Conservation (phyloP, 1,140 invertebrate species). For the Macrotrachela quadricornifera region DNA sequence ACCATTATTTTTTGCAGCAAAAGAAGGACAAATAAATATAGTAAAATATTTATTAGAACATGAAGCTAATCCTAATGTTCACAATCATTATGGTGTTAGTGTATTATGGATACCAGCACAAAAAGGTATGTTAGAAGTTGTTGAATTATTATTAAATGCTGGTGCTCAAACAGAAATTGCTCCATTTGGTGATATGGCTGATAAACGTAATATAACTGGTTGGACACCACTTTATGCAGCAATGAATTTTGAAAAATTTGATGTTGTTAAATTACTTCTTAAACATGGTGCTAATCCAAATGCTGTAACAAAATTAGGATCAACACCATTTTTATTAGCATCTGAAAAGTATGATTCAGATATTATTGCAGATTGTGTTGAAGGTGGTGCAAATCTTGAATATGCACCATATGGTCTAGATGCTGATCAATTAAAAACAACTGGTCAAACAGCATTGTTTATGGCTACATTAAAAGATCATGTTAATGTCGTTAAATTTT, state of each 20-base stretch:
- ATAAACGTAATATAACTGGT: constrained; percentile 6
- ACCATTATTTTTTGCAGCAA: constrained; percentile 91
- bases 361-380: constrained; percentile 5
- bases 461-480: constrained; percentile 10
- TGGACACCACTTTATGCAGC: constrained; percentile 9
- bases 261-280: neutral
- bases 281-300: constrained; percentile 8
- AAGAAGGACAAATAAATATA: constrained; percentile 88
- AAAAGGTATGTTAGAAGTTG: constrained; percentile 5
- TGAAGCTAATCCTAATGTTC: constrained; percentile 7
- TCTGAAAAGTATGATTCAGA: constrained; percentile 6
- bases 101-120: constrained; percentile 8
- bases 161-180: constrained; percentile 5
- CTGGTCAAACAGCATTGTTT: constrained; percentile 7
- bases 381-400: constrained; percentile 3
- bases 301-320: constrained; percentile 7
- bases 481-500: constrained; percentile 6
- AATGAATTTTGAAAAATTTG: constrained; percentile 5
- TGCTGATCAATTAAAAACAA: constrained; percentile 8
- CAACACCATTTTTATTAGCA: constrained; percentile 8
- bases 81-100: constrained; percentile 7
- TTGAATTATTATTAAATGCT: constrained; percentile 1
- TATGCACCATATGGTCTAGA: constrained; percentile 6
- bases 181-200: constrained; percentile 1
- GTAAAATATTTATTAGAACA: constrained; percentile 72